Percentiles rank a stretch among this genome's conserved stretches.
Evolutionary conservation across 2,113 vertebrate species (phyloP).

Genomic region (Syngnathus floridae): DNA sequence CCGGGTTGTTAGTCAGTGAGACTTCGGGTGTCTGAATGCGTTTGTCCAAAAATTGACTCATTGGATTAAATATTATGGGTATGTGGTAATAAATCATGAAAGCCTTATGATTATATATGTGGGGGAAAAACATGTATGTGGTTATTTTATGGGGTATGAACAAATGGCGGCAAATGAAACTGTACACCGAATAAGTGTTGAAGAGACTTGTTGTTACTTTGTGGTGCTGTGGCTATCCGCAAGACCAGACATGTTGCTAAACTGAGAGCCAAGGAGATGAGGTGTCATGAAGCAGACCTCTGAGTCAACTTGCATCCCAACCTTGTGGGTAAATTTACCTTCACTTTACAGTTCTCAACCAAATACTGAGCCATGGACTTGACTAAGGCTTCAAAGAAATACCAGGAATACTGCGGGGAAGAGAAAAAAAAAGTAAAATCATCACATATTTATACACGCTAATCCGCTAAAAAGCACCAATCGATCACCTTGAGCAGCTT

Average conservation of each 20-base stretch:
- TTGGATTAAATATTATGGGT: too few species aligned
- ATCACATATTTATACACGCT: slow-evolving; percentile 14
- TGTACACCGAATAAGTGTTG: slow-evolving; percentile 18
- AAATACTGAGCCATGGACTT: slow-evolving; percentile 98
- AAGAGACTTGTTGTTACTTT: slow-evolving; percentile 22
- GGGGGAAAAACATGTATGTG: slow-evolving; percentile 44
- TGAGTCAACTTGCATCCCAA: slow-evolving; percentile 1
- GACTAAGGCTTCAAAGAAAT: slow-evolving; percentile 96
- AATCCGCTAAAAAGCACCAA: background rate
- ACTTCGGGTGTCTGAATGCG: background rate
- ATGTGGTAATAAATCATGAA: too few species aligned
- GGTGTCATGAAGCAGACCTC: slow-evolving; percentile 10
- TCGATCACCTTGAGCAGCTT: slow-evolving; percentile 89
- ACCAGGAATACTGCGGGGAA: slow-evolving; percentile 90
- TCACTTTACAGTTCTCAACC: slow-evolving; percentile 89
- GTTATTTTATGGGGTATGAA: slow-evolving; percentile 33
- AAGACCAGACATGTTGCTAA: slow-evolving; percentile 31
- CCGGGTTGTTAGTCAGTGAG: background rate
- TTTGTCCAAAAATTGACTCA: too few species aligned
- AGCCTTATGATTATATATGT: background rate
- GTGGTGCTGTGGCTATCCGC: slow-evolving; percentile 36
- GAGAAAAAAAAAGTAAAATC: slow-evolving; percentile 21
- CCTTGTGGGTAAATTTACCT: slow-evolving; percentile 65
- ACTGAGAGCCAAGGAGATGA: slow-evolving; percentile 10
- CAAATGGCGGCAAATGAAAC: slow-evolving; percentile 35